Evolutionary conservation across 2,888 invertebrate species (phyloP).

Genomic region (Caenorhabditis sp.): DNA sequence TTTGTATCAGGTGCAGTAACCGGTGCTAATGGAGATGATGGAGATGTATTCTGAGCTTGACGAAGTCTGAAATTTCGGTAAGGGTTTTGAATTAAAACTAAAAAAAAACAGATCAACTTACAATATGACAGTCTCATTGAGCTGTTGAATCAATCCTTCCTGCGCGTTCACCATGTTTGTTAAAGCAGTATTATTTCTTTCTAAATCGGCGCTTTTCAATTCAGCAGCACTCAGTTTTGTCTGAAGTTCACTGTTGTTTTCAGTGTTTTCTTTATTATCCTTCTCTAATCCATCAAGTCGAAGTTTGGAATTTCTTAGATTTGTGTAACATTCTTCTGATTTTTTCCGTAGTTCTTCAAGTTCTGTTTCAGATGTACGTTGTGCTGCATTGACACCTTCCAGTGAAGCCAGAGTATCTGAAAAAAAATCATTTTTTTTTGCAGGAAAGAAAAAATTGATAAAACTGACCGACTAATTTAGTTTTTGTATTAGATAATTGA

Average conservation of each 20-base stretch:
- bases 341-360: conserved; percentile 23
- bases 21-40: no score
- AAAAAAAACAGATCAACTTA: conserved; percentile 4
- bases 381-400: conserved; percentile 18
- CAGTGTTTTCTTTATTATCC: conserved; percentile 14
- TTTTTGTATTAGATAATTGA: conserved; percentile 28
- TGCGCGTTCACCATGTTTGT: conserved; percentile 30
- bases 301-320: conserved; percentile 30
- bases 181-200: conserved; percentile 35
- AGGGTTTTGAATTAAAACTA: not conserved
- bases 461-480: conserved; percentile 29
- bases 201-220: conserved; percentile 6
- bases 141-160: conserved; percentile 32
- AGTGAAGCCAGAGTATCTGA: conserved; percentile 30
- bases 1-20: no score
- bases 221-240: not conserved
- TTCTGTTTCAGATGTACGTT: conserved; percentile 16
- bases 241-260: conserved; percentile 1
- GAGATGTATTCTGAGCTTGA: no score
- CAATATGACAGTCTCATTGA: conserved; percentile 44
- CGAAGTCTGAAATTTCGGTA: not conserved
- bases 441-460: no score
- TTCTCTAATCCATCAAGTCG: conserved; percentile 34
- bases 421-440: no score
- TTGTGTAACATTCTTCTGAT: conserved; percentile 24